Conservation (phyloP, 2,113 vertebrate genomes). For the Leptocoma aspasia region DNA sequence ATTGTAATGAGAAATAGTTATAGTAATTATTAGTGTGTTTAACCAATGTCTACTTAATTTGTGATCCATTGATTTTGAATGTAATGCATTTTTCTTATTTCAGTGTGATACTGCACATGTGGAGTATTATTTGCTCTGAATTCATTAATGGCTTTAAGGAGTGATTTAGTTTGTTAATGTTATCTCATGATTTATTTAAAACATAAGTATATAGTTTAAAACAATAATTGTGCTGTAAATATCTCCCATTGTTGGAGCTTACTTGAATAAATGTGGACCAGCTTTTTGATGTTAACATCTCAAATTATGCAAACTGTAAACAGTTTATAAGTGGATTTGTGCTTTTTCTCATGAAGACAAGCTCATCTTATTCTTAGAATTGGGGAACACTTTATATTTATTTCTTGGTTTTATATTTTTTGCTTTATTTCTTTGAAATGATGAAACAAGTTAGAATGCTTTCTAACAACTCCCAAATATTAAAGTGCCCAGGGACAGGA, state of each 20-base stretch:
- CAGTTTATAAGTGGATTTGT: conserved; percentile 17
- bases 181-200: conserved; percentile 34
- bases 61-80: background rate
- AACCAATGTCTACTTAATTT: background rate
- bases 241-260: background rate
- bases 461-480: conserved; percentile 70
- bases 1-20: conserved; percentile 36
- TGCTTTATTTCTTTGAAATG: conserved; percentile 60
- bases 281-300: conserved; percentile 29
- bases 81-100: background rate
- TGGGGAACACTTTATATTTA: background rate
- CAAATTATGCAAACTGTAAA: conserved; percentile 25
- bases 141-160: background rate
- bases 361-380: conserved; percentile 46
- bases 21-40: conserved; percentile 16
- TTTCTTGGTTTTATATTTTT: conserved; percentile 38
- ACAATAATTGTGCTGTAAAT: background rate
- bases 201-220: background rate
- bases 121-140: background rate
- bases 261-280: conserved; percentile 19
- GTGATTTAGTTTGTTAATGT: conserved; percentile 34
- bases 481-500: conserved; percentile 73
- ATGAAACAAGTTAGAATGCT: conserved; percentile 70
- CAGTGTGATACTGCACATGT: background rate
- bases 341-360: background rate